Conservation (phyloP, 2,113 vertebrate genomes). For the Macrotis lagotis region DNA sequence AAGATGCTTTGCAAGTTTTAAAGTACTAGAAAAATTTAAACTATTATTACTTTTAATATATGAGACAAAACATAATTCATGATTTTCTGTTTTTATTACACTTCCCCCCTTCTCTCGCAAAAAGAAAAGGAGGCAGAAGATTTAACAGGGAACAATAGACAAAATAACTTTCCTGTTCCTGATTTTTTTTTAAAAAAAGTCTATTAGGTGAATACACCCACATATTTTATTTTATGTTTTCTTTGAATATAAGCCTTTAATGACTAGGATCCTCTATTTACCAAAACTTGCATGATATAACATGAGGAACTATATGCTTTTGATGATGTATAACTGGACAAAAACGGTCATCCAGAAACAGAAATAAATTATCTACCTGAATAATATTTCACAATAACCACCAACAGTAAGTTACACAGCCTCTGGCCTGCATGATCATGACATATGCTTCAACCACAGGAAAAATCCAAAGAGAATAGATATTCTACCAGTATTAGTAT, state of each 20-base stretch:
- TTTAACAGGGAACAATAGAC: background rate
- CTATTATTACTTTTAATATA: background rate
- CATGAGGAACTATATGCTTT: background rate
- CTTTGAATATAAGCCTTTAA: constrained; percentile 7
- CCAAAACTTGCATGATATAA: background rate
- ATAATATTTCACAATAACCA: background rate
- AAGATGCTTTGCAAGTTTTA: background rate
- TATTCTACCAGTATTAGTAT: background rate
- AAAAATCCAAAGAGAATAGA: background rate
- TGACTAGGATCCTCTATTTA: background rate
- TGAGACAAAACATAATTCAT: background rate
- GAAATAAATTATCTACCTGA: background rate
- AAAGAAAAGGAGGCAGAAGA: constrained; percentile 1
- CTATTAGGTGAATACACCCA: background rate
- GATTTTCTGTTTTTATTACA: background rate
- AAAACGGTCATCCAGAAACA: background rate
- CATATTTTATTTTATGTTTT: background rate
- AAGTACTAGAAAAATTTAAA: background rate
- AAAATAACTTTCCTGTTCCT: background rate
- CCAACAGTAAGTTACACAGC: background rate
- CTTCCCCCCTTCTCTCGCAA: background rate
- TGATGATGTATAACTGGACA: background rate
- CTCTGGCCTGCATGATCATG: background rate
- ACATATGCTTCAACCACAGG: background rate
- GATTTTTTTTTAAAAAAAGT: background rate